Percentiles rank a stretch among this genome's conserved stretches.
phyloP scores from a whole-genome alignment of 2,113 vertebrate species.

The Candoia aspera region DNA sequence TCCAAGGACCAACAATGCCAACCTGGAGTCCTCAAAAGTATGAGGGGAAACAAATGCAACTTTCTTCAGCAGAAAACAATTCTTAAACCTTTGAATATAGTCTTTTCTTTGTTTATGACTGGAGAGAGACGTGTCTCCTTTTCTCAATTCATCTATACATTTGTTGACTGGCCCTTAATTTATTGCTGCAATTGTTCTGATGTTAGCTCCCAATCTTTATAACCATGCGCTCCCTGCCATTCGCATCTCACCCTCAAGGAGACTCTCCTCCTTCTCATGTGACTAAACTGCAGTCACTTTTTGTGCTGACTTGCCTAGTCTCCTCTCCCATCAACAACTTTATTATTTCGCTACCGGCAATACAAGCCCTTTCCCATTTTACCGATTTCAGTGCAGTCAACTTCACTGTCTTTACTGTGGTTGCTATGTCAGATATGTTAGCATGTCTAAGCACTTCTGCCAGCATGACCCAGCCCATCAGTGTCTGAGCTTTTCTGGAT shows the following conservation, averaged over 20 bases:
- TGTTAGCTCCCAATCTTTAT: slow-evolving; percentile 38
- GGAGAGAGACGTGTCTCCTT: background rate
- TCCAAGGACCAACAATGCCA: background rate
- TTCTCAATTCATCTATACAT: slow-evolving; percentile 28
- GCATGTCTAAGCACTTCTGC: background rate
- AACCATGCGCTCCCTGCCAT: slow-evolving; percentile 16
- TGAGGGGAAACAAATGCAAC: background rate
- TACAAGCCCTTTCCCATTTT: slow-evolving; percentile 38
- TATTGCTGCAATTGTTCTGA: slow-evolving; percentile 43
- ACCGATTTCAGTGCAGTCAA: background rate
- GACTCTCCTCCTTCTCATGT: background rate
- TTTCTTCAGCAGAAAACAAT: background rate
- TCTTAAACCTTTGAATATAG: background rate
- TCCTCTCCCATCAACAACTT: slow-evolving; percentile 32
- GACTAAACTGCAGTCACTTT: slow-evolving; percentile 19
- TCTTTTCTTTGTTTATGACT: background rate
- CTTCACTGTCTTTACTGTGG: slow-evolving; percentile 8
- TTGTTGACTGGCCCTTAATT: slow-evolving; percentile 48
- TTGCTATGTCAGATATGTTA: slow-evolving; percentile 39
- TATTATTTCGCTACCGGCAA: slow-evolving; percentile 39
- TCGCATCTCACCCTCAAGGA: slow-evolving; percentile 35
- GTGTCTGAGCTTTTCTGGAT: background rate
- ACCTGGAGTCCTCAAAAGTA: background rate
- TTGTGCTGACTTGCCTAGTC: slow-evolving; percentile 25
- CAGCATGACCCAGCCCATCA: background rate